Percentiles rank a stretch among this genome's conserved stretches.
These are phyloP conservation scores for Clusia tigrina DNA, from an alignment of 2,888 invertebrate species.

Conservation along the genomic window DNA sequence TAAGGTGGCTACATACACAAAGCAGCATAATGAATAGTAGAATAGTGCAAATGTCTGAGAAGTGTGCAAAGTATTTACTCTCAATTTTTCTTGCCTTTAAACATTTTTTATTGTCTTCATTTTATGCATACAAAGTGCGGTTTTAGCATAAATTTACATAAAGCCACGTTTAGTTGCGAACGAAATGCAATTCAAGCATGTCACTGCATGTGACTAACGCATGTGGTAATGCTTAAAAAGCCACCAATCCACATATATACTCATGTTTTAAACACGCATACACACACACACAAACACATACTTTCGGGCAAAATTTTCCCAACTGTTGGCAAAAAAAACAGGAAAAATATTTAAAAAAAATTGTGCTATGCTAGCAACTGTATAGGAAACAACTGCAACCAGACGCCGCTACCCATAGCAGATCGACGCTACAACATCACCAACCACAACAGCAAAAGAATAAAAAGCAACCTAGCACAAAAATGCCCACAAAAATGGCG, in stretches of 20 bases:
- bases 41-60: too few relatives aligned
- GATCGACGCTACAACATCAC: slow-evolving; percentile 3
- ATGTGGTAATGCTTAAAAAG: background rate
- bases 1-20: too few relatives aligned
- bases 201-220: background rate
- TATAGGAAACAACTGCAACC: slow-evolving; percentile 40
- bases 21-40: too few relatives aligned
- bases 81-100: background rate
- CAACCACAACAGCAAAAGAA: slow-evolving; percentile 20
- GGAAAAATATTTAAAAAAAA: slow-evolving; percentile 12
- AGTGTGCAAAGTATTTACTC: background rate
- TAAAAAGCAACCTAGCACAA: slow-evolving; percentile 36
- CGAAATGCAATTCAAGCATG: background rate
- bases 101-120: background rate
- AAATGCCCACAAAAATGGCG: slow-evolving; percentile 58
- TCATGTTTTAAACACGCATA: background rate
- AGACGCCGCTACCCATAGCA: slow-evolving; percentile 10
- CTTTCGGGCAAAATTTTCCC: background rate
- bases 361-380: slow-evolving; percentile 10
- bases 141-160: slow-evolving; percentile 6
- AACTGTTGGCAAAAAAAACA: slow-evolving; percentile 19
- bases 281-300: slow-evolving; percentile 30
- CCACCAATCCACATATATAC: background rate
- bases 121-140: background rate
- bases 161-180: background rate